Evolutionary conservation across 1,140 invertebrate species (phyloP).

Genomic region (Chrysoperla carnea): DNA sequence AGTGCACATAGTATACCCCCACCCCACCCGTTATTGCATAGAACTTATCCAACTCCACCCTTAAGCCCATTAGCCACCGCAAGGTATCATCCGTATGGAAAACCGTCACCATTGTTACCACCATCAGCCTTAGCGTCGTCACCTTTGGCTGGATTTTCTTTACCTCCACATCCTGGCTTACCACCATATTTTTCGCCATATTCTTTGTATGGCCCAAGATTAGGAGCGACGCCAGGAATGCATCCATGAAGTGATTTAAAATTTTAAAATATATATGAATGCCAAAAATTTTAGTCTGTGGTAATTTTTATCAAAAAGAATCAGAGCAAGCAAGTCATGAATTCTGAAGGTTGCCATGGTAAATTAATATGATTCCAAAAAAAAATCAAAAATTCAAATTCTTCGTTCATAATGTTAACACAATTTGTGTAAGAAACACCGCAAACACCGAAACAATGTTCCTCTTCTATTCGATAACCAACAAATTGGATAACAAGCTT

Average conservation of each 20-base stretch:
- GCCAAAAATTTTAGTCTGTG: no score
- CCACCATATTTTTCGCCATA: conserved; percentile 72
- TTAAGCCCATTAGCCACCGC: conserved; percentile 61
- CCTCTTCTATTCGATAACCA: no score
- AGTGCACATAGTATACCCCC: conserved; percentile 31
- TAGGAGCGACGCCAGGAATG: conserved; percentile 48
- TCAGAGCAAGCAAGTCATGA: no score
- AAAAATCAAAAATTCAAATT: no score
- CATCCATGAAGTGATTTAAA: conserved; percentile 26
- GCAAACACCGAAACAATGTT: no score
- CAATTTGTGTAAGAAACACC: no score
- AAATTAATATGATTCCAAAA: no score
- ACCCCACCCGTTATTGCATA: conserved; percentile 47
- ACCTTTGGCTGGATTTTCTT: conserved; percentile 38
- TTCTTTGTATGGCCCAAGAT: conserved; percentile 66
- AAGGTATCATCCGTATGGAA: conserved; percentile 75
- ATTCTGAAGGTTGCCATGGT: no score
- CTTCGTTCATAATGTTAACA: no score
- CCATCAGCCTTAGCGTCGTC: conserved; percentile 32
- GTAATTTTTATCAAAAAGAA: no score
- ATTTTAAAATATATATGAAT: no score
- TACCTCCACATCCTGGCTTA: conserved; percentile 43
- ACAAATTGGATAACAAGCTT: no score
- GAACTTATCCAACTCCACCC: conserved; percentile 74
- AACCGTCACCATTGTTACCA: conserved; percentile 48